Evolutionary conservation across 2,113 vertebrate genomes (phyloP).

Genomic region (Zosterops japonicus): DNA sequence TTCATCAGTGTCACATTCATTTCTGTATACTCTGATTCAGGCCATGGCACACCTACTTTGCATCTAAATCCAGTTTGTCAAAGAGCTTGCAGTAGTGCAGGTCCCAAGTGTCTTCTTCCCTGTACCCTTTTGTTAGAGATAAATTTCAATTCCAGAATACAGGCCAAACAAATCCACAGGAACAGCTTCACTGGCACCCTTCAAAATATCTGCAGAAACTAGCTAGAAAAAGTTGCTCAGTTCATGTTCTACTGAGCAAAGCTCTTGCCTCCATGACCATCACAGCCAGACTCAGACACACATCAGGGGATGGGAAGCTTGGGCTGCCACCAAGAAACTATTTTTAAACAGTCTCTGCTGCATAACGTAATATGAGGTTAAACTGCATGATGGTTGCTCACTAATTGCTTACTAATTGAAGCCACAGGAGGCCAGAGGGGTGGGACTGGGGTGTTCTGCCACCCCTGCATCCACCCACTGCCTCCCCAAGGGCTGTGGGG

Average conservation of each 20-base stretch:
- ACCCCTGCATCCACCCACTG: accelerated
- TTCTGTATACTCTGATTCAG: not conserved
- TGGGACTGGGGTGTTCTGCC: not conserved
- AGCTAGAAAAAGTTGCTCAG: not conserved
- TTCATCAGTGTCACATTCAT: not conserved
- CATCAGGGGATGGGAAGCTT: not conserved
- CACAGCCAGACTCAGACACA: not conserved
- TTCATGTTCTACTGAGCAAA: not conserved
- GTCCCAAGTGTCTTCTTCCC: not conserved
- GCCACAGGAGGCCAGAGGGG: not conserved
- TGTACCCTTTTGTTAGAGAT: not conserved
- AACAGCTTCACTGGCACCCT: not conserved
- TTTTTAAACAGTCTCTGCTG: not conserved
- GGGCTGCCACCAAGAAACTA: not conserved
- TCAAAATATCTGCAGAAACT: not conserved
- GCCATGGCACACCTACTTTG: not conserved
- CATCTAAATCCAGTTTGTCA: not conserved
- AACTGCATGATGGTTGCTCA: not conserved
- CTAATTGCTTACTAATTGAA: not conserved
- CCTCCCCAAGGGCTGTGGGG: accelerated
- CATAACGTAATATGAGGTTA: not conserved
- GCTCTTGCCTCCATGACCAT: accelerated
- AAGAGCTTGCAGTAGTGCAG: not conserved
- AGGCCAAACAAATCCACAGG: not conserved
- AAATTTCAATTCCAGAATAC: not conserved